These are phyloP conservation scores for Rhagoletis pomonella DNA, from an alignment of 1,140 invertebrate genomes.

Conservation along the genomic window DNA sequence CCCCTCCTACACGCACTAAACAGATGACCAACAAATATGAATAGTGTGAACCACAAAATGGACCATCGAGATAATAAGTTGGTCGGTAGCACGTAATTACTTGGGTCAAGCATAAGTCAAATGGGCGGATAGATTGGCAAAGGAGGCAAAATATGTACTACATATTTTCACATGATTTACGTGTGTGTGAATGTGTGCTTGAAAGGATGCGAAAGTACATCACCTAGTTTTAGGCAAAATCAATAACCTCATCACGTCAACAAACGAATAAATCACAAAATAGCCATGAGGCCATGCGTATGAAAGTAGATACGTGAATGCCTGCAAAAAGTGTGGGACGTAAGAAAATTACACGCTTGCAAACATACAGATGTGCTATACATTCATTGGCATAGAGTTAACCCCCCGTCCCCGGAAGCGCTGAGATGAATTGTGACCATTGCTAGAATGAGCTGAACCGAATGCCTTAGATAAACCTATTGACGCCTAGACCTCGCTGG, in stretches of 20 bases:
- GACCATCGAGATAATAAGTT: slow-evolving; percentile 42
- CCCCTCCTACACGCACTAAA: background rate
- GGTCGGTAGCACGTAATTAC: slow-evolving; percentile 27
- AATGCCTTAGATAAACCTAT: background rate
- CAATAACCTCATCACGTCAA: slow-evolving; percentile 45
- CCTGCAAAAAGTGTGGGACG: background rate
- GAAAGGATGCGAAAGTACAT: background rate
- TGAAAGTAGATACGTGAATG: background rate
- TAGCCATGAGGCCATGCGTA: too few relatives aligned
- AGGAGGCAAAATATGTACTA: background rate
- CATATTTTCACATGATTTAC: background rate
- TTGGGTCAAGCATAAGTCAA: slow-evolving; percentile 40
- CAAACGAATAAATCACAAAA: slow-evolving; percentile 48
- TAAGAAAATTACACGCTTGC: background rate
- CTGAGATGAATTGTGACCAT: background rate
- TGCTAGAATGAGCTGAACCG: background rate
- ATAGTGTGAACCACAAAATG: slow-evolving; percentile 32
- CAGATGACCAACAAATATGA: slow-evolving; percentile 22
- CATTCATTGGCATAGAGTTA: too few relatives aligned
- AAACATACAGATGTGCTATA: too few relatives aligned
- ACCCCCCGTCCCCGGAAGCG: background rate
- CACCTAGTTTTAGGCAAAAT: slow-evolving; percentile 32
- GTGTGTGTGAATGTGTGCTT: background rate
- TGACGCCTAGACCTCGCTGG: background rate
- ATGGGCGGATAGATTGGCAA: slow-evolving; percentile 17